Evolutionary conservation across 2,113 vertebrate genomes (phyloP), one percentile per base, ranked within the genome.

Genomic region (Plestiodon gilberti): DNA sequence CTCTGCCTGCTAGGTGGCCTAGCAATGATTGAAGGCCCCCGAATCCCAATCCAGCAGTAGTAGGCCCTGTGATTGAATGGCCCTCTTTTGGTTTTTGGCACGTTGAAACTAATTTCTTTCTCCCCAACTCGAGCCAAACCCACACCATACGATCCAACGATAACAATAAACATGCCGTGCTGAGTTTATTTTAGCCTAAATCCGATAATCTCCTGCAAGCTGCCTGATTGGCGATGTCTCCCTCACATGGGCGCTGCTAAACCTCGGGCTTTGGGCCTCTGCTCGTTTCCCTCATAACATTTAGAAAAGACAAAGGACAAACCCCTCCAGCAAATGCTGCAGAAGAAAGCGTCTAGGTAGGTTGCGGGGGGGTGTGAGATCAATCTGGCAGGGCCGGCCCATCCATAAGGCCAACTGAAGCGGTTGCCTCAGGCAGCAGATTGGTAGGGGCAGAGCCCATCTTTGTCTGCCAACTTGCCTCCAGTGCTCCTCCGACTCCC

Each of bases 111-210:
- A 55, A 28, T 78, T 79, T 87, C 90, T 85, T 67, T 61, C 83
- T 80, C 67, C 40, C 25, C 48, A 75, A 64, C 71, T 88, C 81
- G 1, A 92, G 90, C 91, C 90, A 89, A 88, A 73, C 52, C 43
- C 76, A 23, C 15, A 8, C 0, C 0, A 15, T 40, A 30, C n/a
- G 78, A 88, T 90, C 94, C 94, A 94, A 94, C 89, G 57, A 89
- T 89, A 94, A 94, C 91, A 93, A 85, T 91, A 89, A 94, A 89
- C 91, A 92, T 80, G 89, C 85, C 79, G 81, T 0, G 0, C 67
- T 2, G 78, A 61, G 89, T 93, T 94, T 91, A 91, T 93, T 91
- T 93, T 86, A 87, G 89, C 87, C 86, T 89, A 87, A 92, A 48
- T 82, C 86, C 78, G 90, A 91, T 93, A 89, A 92, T 90, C 89